These are phyloP conservation scores for Lamprotornis superbus DNA, from an alignment of 2,113 vertebrate species.

Conservation along the genomic window DNA sequence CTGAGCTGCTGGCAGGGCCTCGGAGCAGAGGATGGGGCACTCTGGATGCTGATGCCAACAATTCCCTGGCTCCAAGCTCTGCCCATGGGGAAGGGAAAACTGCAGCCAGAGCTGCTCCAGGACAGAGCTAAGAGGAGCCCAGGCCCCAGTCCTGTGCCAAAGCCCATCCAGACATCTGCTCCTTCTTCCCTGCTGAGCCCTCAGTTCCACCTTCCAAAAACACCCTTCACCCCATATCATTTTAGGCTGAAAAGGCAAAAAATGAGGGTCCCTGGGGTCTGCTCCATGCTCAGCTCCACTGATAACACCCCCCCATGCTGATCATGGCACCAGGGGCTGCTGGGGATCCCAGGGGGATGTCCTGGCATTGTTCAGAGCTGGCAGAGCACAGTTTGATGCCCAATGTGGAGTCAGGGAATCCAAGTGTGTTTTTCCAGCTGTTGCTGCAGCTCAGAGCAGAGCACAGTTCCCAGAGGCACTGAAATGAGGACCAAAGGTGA, in stretches of 20 bases:
- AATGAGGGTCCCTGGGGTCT: background rate
- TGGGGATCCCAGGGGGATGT: rapidly evolving
- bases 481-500: background rate
- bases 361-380: background rate
- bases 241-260: background rate
- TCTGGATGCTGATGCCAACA: background rate
- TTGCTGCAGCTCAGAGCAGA: background rate
- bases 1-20: background rate
- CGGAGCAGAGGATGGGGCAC: background rate
- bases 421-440: background rate
- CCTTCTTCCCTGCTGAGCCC: background rate
- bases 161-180: rapidly evolving
- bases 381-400: background rate
- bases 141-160: background rate
- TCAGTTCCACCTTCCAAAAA: background rate
- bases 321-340: rapidly evolving
- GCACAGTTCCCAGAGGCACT: background rate
- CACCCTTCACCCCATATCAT: rapidly evolving
- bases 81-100: background rate
- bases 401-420: background rate
- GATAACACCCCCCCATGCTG: rapidly evolving
- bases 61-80: background rate
- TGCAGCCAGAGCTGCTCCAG: background rate
- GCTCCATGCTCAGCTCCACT: background rate
- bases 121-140: background rate